Percentiles rank a stretch among this genome's conserved stretches.
Evolutionary conservation across 2,797 vertebrate genomes (phyloP).

Genomic region (Dromococcyx pavoninus): DNA sequence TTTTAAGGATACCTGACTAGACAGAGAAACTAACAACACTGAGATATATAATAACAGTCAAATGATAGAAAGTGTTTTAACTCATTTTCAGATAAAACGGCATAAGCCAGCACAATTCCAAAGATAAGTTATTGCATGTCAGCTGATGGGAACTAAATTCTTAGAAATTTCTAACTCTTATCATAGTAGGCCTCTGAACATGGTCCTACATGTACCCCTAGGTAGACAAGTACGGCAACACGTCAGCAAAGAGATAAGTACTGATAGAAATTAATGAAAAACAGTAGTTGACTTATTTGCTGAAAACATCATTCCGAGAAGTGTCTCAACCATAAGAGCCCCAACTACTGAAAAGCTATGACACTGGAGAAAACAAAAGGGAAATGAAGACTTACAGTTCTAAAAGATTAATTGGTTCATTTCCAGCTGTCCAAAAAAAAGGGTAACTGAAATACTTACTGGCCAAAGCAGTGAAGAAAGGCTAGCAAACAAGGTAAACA

Average conservation of each 20-base stretch:
- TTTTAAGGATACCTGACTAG: neutral
- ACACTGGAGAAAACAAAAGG: neutral
- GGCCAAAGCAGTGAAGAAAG: neutral
- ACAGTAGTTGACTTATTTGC: neutral
- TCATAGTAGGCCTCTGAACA: neutral
- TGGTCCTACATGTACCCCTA: accelerated
- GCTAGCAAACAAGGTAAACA: neutral
- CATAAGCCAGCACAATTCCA: neutral
- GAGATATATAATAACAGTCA: neutral
- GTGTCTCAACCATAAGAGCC: neutral
- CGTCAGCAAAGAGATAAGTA: neutral
- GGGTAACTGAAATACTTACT: neutral
- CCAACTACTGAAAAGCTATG: neutral
- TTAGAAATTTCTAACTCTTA: neutral
- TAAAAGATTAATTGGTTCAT: neutral
- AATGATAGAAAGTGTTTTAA: neutral
- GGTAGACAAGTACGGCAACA: neutral
- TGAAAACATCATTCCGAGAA: neutral
- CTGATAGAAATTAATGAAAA: neutral
- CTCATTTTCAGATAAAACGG: neutral
- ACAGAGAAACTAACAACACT: neutral
- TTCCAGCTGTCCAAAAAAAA: neutral
- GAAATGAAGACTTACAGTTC: neutral
- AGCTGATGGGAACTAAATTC: neutral
- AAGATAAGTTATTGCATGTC: neutral